phyloP scores from a whole-genome alignment of 2,797 vertebrate species.

The Crenuchus spilurus region DNA sequence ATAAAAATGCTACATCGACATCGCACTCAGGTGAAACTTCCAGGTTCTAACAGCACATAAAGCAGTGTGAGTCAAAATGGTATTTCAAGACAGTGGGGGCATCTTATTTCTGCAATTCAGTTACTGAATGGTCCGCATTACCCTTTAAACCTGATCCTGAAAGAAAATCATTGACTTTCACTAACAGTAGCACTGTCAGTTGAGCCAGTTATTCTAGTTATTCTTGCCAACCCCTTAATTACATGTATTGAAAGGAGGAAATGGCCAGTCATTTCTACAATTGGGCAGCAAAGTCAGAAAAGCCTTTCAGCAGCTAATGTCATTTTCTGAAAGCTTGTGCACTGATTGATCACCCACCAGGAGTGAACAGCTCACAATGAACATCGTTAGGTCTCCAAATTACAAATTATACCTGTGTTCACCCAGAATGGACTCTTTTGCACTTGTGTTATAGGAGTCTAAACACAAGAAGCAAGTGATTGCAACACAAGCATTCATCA shows the following conservation, averaged over 20 bases:
- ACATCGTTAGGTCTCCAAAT: conserved; percentile 26
- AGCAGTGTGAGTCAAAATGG: neutral
- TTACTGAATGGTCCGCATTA: neutral
- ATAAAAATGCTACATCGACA: no score
- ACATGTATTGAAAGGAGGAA: conserved; percentile 23
- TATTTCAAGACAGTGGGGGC: neutral
- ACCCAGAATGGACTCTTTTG: neutral
- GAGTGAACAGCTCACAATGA: conserved; percentile 14
- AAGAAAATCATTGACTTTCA: neutral
- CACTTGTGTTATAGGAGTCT: neutral
- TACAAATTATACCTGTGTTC: conserved; percentile 1
- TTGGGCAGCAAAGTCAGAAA: conserved; percentile 21
- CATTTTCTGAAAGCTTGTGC: conserved; percentile 28
- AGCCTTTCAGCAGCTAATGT: conserved; percentile 25
- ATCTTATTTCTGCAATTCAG: neutral
- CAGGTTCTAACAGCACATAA: neutral
- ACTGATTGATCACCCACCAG: conserved; percentile 28
- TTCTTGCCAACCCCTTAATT: conserved; percentile 10
- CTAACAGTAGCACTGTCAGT: neutral
- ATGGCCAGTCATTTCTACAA: conserved; percentile 26
- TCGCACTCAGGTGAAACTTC: neutral
- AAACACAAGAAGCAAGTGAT: conserved; percentile 19
- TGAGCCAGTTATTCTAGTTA: neutral
- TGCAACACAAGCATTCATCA: neutral
- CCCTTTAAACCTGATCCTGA: neutral